phyloP scores from a whole-genome alignment of 2,888 invertebrate species.

The Leptothorax acervorum region DNA sequence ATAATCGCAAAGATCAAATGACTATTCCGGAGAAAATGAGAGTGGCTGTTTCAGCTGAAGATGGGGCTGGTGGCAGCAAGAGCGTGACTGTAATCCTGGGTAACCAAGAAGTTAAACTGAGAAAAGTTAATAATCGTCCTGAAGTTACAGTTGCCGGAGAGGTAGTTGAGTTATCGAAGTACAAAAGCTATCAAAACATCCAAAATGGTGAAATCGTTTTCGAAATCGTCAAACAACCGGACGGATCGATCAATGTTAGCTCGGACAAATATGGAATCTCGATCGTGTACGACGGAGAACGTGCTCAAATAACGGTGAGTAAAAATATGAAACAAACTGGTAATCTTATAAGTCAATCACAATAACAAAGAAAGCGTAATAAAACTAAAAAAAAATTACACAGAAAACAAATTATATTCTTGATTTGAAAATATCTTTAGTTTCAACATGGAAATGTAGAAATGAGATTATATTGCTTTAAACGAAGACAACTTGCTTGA shows the following conservation, averaged over 20 bases:
- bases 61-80: conserved; percentile 82
- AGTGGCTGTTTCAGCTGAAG: conserved; percentile 85
- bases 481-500: too few species aligned
- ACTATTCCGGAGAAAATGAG: conserved; percentile 83
- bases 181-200: conserved; percentile 75
- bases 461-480: too few species aligned
- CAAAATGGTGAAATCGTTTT: conserved; percentile 75
- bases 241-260: conserved; percentile 87
- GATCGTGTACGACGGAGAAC: conserved; percentile 88
- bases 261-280: conserved; percentile 86
- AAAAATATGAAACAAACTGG: conserved; percentile 1
- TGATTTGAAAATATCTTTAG: too few species aligned
- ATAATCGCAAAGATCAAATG: conserved; percentile 58
- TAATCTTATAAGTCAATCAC: not conserved
- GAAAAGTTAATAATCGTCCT: conserved; percentile 71
- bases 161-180: conserved; percentile 74
- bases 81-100: conserved; percentile 86
- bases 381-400: not conserved
- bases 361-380: not conserved
- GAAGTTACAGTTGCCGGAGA: conserved; percentile 79
- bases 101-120: conserved; percentile 82
- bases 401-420: too few species aligned
- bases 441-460: too few species aligned
- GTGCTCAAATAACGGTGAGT: conserved; percentile 84
- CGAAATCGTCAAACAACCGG: conserved; percentile 85